Conservation (phyloP, 2,888 invertebrate species). For the Prosapia bicincta region DNA sequence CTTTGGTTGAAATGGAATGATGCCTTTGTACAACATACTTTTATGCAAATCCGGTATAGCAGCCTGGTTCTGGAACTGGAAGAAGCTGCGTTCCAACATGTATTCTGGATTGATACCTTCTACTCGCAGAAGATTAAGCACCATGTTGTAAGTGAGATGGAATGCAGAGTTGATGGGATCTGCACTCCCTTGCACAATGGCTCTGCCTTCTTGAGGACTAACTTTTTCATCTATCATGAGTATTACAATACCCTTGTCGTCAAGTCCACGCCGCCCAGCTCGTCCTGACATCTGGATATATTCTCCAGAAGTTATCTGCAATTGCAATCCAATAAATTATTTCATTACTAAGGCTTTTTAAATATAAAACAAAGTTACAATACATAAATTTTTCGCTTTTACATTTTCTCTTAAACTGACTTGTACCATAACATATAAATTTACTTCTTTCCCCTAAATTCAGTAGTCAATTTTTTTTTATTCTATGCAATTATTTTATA, state of each 20-base stretch:
- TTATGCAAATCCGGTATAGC: slow-evolving; percentile 74
- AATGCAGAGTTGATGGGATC: slow-evolving; percentile 99
- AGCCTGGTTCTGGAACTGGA: slow-evolving; percentile 98
- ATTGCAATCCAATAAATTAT: slow-evolving; percentile 24
- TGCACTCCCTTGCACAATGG: slow-evolving; percentile 83
- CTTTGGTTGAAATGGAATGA: too few species aligned
- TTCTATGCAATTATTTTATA: too few species aligned
- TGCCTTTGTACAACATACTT: too few species aligned
- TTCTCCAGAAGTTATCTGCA: slow-evolving; percentile 87
- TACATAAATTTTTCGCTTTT: too few species aligned
- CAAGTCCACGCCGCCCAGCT: slow-evolving; percentile 94
- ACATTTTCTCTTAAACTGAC: too few species aligned
- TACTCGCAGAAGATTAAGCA: slow-evolving; percentile 89
- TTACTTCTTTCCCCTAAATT: too few species aligned
- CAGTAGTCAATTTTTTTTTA: too few species aligned
- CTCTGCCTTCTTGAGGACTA: slow-evolving; percentile 63
- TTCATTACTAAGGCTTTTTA: too few species aligned
- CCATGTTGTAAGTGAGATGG: slow-evolving; percentile 99
- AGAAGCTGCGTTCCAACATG: slow-evolving; percentile 97
- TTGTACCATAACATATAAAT: too few species aligned
- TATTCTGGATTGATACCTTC: slow-evolving; percentile 99
- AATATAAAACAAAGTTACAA: too few species aligned
- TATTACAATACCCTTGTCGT: slow-evolving; percentile 96
- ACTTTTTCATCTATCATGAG: slow-evolving; percentile 98
- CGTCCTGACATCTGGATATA: slow-evolving; percentile 99